Conservation (phyloP, 2,113 vertebrate species). For the Triplophysa dalaica region DNA sequence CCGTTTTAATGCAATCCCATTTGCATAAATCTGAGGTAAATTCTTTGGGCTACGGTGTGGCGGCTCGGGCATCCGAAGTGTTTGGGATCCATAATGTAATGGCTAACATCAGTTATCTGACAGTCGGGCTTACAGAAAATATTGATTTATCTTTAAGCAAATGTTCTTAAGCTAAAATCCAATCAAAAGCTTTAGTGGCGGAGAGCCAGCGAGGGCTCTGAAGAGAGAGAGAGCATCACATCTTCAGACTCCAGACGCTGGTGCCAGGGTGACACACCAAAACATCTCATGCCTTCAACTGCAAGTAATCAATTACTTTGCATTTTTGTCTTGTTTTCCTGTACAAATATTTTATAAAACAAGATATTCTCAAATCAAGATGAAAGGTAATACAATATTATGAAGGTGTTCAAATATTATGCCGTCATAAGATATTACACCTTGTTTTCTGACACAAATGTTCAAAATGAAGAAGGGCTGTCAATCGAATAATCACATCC, state of each 20-base stretch:
- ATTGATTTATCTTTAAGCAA: slow-evolving; percentile 74
- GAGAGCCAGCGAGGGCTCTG: slow-evolving; percentile 66
- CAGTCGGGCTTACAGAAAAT: slow-evolving; percentile 55
- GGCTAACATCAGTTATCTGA: slow-evolving; percentile 29
- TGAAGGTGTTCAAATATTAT: too few species aligned
- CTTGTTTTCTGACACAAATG: too few species aligned
- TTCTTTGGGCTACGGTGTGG: background rate
- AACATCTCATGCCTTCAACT: too few species aligned
- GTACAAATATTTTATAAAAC: too few species aligned
- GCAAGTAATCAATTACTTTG: too few species aligned
- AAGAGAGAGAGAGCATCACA: slow-evolving; percentile 55
- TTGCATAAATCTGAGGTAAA: background rate
- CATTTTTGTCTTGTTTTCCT: too few species aligned
- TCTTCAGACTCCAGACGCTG: background rate
- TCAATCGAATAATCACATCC: too few species aligned
- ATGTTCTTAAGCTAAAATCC: slow-evolving; percentile 71
- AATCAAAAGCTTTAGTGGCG: slow-evolving; percentile 72
- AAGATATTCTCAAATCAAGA: too few species aligned
- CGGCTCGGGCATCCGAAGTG: slow-evolving; percentile 36
- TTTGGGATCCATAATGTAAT: slow-evolving; percentile 33
- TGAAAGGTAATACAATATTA: too few species aligned
- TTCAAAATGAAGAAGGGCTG: too few species aligned
- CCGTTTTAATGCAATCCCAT: background rate
- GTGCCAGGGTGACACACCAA: too few species aligned
- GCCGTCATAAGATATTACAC: too few species aligned